Base-by-base conservation (phyloP, 2,888 invertebrate genomes). In the Junonia oenone region DNA sequence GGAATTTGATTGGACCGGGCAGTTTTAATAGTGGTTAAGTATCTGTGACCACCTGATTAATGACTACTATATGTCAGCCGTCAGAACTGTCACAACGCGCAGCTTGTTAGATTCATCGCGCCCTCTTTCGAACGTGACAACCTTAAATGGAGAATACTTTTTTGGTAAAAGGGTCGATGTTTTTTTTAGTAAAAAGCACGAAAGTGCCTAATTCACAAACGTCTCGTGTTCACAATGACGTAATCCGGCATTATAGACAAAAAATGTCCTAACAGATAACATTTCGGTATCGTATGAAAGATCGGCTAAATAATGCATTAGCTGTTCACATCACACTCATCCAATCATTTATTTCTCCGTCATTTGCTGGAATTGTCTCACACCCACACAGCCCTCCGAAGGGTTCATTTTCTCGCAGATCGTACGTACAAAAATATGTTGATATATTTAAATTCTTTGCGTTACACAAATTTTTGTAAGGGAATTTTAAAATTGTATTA, bases 11-110 rank as follows among this genome's bases (percentile, higher is more conserved):
- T 56, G 54, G 56, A 45, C 54, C 47, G 49, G 56, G 27, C 48
- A 56, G 65, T 69, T 70, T 73, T 72, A 76, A 69, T 68, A 70
- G 72, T 70, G 72, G 75, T 58, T 77, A 75, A 81, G 76, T 76
- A 81, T 81, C 80, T 75, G 76, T 78, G 80, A 76, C 76, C 73
- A 68, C 67, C 73, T 84, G 87, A 89, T 87, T 84, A 88, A 89
- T 85, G 86, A 78, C 75, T 70, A 72, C 80, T 78, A 88, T 90
- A 85, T 85, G 84, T 89, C 89, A 86, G 76, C 83, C 82, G 88
- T 86, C 88, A 74, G 73, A 79, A 75, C 79, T 85, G 87, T 87
- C 88, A 88, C 89, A 88, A 87, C 85, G 81, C 69, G 75, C 73
- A 76, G 81, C 85, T 86, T 83, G 87, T 85, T 82, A 83, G 77